phyloP scores from a whole-genome alignment of 2,113 vertebrate genomes.

The Aptenodytes forsteri region DNA sequence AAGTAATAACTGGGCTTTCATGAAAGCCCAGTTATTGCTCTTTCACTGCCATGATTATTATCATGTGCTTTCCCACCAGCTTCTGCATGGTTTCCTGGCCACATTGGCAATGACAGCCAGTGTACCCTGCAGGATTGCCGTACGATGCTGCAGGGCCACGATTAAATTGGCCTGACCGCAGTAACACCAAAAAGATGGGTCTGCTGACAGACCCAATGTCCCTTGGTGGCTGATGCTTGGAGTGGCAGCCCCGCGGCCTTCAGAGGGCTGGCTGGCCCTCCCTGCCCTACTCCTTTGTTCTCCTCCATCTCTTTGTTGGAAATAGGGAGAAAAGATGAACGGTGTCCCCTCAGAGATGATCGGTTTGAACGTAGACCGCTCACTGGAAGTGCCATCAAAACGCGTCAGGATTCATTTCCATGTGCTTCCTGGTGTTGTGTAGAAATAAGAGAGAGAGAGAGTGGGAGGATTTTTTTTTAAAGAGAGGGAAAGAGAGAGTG shows the following conservation, averaged over 20 bases:
- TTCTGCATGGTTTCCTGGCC: neutral
- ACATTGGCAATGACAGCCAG: neutral
- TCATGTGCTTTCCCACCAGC: neutral
- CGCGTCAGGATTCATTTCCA: neutral
- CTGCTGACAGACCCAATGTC: neutral
- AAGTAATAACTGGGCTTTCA: neutral
- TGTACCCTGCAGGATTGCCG: neutral
- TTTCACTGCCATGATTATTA: neutral
- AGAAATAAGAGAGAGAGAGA: conserved; percentile 39
- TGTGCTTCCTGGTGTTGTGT: neutral
- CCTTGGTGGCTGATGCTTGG: neutral
- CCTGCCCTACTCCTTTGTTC: conserved; percentile 10
- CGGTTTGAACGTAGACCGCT: neutral
- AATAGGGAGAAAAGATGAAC: conserved; percentile 59
- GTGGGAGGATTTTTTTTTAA: neutral
- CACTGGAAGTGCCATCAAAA: conserved; percentile 21
- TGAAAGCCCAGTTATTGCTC: neutral
- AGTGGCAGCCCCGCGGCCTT: neutral
- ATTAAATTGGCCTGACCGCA: neutral
- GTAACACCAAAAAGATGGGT: neutral
- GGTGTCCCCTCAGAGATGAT: conserved; percentile 10
- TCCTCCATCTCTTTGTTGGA: conserved; percentile 52
- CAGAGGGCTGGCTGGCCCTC: neutral
- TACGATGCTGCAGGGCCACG: neutral
- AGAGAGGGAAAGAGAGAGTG: conserved; percentile 48